Percentiles rank a stretch among this genome's conserved stretches.
These are phyloP conservation scores for Ditylenchus dipsaci DNA, from an alignment of 1,140 invertebrate species.

Conservation along the genomic window DNA sequence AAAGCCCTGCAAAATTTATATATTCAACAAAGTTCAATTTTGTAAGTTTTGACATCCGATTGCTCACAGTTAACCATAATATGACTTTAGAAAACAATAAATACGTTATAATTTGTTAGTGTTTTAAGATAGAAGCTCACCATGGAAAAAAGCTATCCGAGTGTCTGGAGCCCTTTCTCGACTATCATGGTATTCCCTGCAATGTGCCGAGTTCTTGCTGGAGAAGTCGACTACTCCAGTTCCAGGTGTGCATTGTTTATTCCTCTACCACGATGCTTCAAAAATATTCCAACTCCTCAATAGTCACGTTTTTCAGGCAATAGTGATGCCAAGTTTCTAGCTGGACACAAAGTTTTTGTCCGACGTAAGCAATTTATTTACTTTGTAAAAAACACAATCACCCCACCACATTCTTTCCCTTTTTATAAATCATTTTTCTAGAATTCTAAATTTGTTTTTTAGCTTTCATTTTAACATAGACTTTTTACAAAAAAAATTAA, in stretches of 20 bases:
- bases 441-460: no score
- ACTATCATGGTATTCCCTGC: constrained; percentile 22
- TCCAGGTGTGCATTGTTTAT: background rate
- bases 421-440: no score
- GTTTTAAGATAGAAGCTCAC: constrained; percentile 25
- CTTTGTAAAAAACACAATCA: no score
- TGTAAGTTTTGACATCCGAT: no score
- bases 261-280: background rate
- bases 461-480: no score
- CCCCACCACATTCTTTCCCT: no score
- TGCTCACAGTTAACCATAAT: background rate
- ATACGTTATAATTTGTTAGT: background rate
- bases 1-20: no score
- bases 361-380: constrained; percentile 8
- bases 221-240: constrained; percentile 32
- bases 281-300: constrained; percentile 16
- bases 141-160: constrained; percentile 24
- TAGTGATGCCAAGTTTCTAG: constrained; percentile 26
- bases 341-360: constrained; percentile 35
- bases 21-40: no score
- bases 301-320: constrained; percentile 1
- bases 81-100: no score
- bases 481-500: no score
- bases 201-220: constrained; percentile 26
- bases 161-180: constrained; percentile 23